phyloP scores from a whole-genome alignment of 2,888 invertebrate species.

The Caenorhabditis sp. region DNA sequence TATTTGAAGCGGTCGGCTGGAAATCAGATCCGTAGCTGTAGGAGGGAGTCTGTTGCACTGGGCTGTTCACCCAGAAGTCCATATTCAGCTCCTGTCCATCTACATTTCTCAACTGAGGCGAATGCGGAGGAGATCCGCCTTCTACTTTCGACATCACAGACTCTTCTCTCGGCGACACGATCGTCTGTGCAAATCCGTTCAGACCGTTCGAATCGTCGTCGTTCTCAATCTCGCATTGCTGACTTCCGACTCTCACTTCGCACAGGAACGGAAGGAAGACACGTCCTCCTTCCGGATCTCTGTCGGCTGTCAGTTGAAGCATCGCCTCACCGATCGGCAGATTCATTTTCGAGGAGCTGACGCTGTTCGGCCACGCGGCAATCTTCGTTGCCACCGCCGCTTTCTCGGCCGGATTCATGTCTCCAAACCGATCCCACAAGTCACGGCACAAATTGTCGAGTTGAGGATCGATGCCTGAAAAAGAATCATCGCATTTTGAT shows the following conservation, averaged over 20 bases:
- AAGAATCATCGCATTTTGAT: too few relatives aligned
- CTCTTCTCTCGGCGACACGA: slow-evolving; percentile 41
- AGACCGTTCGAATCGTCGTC: slow-evolving; percentile 50
- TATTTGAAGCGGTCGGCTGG: slow-evolving; percentile 17
- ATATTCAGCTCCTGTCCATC: slow-evolving; percentile 71
- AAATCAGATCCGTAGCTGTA: not conserved
- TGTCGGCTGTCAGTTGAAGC: slow-evolving; percentile 67
- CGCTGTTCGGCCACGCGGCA: slow-evolving; percentile 50
- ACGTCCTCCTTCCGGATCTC: slow-evolving; percentile 54
- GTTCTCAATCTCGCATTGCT: slow-evolving; percentile 47
- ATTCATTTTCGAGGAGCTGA: slow-evolving; percentile 55
- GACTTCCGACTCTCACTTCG: slow-evolving; percentile 65
- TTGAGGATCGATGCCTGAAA: slow-evolving; percentile 61
- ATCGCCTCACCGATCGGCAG: slow-evolving; percentile 78
- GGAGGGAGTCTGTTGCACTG: slow-evolving; percentile 7
- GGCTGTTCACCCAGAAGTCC: slow-evolving; percentile 73
- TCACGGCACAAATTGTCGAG: slow-evolving; percentile 65
- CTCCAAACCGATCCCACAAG: slow-evolving; percentile 66
- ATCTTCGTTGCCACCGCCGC: slow-evolving; percentile 36
- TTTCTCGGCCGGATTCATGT: slow-evolving; percentile 57
- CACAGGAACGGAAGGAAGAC: slow-evolving; percentile 78
- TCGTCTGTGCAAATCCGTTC: slow-evolving; percentile 30
- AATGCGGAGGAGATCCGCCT: slow-evolving; percentile 54
- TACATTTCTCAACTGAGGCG: slow-evolving; percentile 45
- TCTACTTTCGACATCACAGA: slow-evolving; percentile 17